phyloP scores from a whole-genome alignment of 2,797 vertebrate genomes.

The Pagetopsis macropterus region DNA sequence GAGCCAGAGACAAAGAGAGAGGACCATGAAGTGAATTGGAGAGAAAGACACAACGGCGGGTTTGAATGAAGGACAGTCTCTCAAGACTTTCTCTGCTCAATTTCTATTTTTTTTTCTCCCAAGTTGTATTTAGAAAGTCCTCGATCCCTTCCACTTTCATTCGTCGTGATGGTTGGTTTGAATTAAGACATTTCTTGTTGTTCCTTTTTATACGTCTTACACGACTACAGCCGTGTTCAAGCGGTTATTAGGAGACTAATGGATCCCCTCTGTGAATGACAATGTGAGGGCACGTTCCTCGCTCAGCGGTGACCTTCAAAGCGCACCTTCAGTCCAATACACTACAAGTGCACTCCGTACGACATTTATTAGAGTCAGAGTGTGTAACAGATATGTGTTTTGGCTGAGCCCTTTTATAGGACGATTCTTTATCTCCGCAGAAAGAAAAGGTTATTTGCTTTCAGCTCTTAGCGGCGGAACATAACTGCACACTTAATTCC shows the following conservation, averaged over 20 bases:
- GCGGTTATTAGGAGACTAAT: conserved; percentile 54
- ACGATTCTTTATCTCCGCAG: conserved; percentile 38
- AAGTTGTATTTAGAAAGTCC: conserved; percentile 69
- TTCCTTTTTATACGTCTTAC: conserved; percentile 65
- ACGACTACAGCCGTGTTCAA: conserved; percentile 62
- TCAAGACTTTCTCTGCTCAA: conserved; percentile 73
- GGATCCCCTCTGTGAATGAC: conserved; percentile 68
- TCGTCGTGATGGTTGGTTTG: conserved; percentile 79
- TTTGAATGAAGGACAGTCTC: conserved; percentile 77
- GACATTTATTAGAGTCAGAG: conserved; percentile 38
- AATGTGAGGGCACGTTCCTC: conserved; percentile 53
- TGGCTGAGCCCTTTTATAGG: conserved; percentile 40
- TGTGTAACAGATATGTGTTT: conserved; percentile 38
- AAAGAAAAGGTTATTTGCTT: conserved; percentile 59
- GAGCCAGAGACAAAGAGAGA: conserved; percentile 58
- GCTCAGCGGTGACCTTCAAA: conserved; percentile 59
- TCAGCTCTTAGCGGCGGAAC: conserved; percentile 54
- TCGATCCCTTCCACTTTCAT: conserved; percentile 71
- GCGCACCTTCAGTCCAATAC: conserved; percentile 58
- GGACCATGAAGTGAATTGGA: conserved; percentile 69
- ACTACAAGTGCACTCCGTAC: conserved; percentile 47
- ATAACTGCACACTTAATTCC: conserved; percentile 67
- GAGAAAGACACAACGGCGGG: conserved; percentile 46
- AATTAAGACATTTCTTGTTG: conserved; percentile 75
- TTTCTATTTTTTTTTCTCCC: conserved; percentile 54